These are phyloP conservation scores for Parasteatoda tepidariorum DNA, from an alignment of 1,140 invertebrate species.

Conservation along the genomic window DNA sequence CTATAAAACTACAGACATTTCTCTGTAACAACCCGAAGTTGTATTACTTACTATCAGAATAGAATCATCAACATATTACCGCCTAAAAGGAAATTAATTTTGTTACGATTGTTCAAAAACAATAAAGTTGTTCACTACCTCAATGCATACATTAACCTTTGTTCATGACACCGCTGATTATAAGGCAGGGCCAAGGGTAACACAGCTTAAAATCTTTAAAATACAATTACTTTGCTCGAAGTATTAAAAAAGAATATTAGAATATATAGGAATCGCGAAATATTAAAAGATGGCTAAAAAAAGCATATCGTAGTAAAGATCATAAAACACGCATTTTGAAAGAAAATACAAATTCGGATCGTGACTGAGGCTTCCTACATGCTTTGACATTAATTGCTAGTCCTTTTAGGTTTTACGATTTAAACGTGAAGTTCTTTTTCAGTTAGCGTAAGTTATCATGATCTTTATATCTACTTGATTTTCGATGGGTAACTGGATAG, in stretches of 20 bases:
- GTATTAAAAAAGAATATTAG: background rate
- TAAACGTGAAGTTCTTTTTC: background rate
- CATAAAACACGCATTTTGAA: constrained; percentile 22
- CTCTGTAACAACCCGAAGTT: too few relatives aligned
- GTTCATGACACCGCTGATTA: background rate
- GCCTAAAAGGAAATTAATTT: background rate
- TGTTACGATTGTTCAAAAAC: background rate
- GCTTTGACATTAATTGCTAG: constrained; percentile 24
- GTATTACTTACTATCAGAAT: background rate
- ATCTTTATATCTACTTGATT: too few relatives aligned
- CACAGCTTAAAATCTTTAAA: background rate
- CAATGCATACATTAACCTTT: background rate
- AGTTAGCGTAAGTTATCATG: too few relatives aligned
- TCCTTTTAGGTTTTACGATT: constrained; percentile 34
- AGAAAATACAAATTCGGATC: constrained; percentile 20
- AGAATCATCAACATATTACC: background rate
- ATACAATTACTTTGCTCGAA: background rate
- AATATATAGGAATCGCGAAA: background rate
- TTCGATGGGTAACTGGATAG: too few relatives aligned
- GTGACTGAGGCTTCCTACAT: constrained; percentile 40
- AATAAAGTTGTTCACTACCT: background rate
- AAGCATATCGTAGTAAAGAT: background rate
- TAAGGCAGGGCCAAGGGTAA: background rate
- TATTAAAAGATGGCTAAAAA: background rate
- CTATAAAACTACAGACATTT: too few relatives aligned